Conservation (phyloP, 1,140 invertebrate species). For the Ephestia elutella region DNA sequence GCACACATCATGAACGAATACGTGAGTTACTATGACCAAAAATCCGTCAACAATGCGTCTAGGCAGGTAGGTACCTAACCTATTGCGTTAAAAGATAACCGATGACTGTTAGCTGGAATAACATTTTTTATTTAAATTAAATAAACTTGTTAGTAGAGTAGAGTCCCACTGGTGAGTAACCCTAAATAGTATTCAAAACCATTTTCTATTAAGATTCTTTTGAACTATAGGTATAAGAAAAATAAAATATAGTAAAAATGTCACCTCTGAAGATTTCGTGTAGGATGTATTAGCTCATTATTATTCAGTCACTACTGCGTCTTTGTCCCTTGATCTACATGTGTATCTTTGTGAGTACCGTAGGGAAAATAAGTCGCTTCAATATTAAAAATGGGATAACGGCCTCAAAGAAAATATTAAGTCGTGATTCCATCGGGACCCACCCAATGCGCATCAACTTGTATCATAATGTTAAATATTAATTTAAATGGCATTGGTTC, state of each 20-base stretch:
- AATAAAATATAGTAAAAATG: too few species aligned
- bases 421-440: conserved; percentile 57
- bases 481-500: conserved; percentile 41
- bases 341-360: conserved; percentile 55
- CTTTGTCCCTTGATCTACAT: conserved; percentile 36
- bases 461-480: conserved; percentile 68
- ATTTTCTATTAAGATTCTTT: too few species aligned
- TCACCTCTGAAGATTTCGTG: background rate
- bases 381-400: conserved; percentile 71
- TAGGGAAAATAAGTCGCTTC: conserved; percentile 55
- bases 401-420: conserved; percentile 71
- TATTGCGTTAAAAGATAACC: too few species aligned
- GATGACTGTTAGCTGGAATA: too few species aligned
- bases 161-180: too few species aligned
- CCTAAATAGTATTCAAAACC: too few species aligned
- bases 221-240: too few species aligned
- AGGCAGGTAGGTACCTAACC: too few species aligned
- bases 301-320: conserved; percentile 43
- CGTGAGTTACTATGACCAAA: too few species aligned
- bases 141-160: too few species aligned
- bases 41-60: too few species aligned
- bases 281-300: conserved; percentile 22
- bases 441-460: conserved; percentile 64
- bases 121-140: too few species aligned
- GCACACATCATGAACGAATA: background rate